Base-by-base conservation (phyloP, 2,113 vertebrate genomes). In the Brienomyrus longianalis region DNA sequence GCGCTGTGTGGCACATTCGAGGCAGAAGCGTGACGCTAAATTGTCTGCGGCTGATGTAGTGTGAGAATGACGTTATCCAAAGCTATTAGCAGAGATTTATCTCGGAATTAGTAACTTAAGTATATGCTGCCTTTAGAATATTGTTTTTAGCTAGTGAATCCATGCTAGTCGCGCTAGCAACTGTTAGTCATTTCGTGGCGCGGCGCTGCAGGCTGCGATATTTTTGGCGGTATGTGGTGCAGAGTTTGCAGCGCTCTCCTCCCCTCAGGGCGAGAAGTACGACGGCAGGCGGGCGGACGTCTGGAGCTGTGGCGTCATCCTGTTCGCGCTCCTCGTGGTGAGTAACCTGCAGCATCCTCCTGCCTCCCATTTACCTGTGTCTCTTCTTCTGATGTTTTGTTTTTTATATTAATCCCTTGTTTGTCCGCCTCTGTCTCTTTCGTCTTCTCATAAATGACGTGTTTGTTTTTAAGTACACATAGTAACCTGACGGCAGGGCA, bases 301-400 rank as follows among this genome's bases (percentile, higher is more conserved):
- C 91, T 98, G 97, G 97, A 98, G 97, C 93, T 98, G 97, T 62
- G 97, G 97, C 3, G 97, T 98, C 91, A 98, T 98, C 89, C 96
- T 98, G 3, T 98, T 97, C 45, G 97, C 97, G 50, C 95, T 98
- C 51, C 94, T 98, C 1, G 97, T 98, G 97, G 97, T 98, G 93
- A 94, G 96, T 21, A 6, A 47, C 51, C 66, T 8, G 21, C 35
- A 8, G 84, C 1, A 21, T 54, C 7, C 27, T 11, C 43, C 47
- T 54, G 2, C 66, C n/a, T 39, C 84, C 74, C 35, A 43, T 80
- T 35, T 80, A 80, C 74, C 74, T 15, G n/a, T 13, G 3, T 70
- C 62, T 31, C 62, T 11, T 66, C 9, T 77, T 80, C 15, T 80
- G 3, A 35, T 43, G 10, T 17, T 39, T 74, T 77, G 39, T 35